Base-by-base conservation (phyloP, 2,888 invertebrate species). In the Morinoia aosen region DNA sequence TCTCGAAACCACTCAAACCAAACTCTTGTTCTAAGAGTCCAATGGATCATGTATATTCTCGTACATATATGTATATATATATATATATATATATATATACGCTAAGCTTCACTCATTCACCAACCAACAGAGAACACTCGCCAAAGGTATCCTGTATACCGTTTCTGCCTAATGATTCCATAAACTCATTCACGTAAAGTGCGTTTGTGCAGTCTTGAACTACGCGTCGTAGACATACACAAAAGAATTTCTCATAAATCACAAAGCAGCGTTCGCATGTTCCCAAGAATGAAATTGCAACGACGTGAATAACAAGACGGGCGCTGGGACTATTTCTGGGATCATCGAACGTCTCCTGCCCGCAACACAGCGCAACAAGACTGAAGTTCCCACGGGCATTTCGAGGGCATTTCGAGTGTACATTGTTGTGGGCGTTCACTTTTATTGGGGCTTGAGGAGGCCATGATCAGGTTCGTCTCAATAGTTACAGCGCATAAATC, bases 401-500 rank as follows among this genome's bases (percentile, higher is more conserved):
- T 76, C 12, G 76, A 76, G 76, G 76, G 76, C 76, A 76, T 76
- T 76, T 76, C 25, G 76, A 76, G 76, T 76, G 8, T 76, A 76
- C 76, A 76, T 76, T 76, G 76, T 76, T 76, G 14, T 76, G 76
- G 76, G 90, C 90, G 40, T 14, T 48, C 90, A 39, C 93, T 93
- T 93, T 93, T 93, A 93, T 93, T 57, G 57, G 33, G 57, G 93
- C 93, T 93, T 57, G 12, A 93, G 93, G 33, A 57, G 93, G 48
- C 93, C 93, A 93, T 93, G 48, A 93, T 93, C 57, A 93, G 93
- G 57, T 56, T 14, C 93, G 57, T 93, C 93, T 93, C 93, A 93
- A 93, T 93, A 93, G 93, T 93, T 93, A 93, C 40, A 57, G 93
- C 40, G 93, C 93, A 93, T 93, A 93, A 93, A 93, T 93, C 57